Percentiles rank a stretch among this genome's conserved stretches.
Conservation (phyloP, 2,888 invertebrate genomes). For the Venusia cambrica region DNA sequence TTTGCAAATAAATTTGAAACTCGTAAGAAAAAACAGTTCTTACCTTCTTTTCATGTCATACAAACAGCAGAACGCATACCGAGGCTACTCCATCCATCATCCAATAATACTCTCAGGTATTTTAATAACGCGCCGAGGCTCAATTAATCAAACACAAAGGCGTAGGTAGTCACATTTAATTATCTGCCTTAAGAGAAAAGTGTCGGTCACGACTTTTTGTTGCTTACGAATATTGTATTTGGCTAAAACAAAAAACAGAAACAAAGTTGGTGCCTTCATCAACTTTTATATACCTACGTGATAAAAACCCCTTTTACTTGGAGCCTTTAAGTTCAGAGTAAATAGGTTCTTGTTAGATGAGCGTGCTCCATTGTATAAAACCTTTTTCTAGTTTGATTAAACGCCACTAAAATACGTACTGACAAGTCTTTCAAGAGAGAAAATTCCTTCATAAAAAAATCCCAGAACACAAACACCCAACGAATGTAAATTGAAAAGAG, state of each 20-base stretch:
- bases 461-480: slow-evolving; percentile 11
- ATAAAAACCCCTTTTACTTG: too few species aligned
- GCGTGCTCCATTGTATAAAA: too few species aligned
- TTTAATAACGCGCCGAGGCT: slow-evolving; percentile 36
- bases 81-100: slow-evolving; percentile 18
- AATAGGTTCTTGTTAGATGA: too few species aligned
- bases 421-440: too few species aligned
- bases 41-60: too few species aligned
- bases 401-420: too few species aligned
- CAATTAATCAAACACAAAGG: slow-evolving; percentile 40
- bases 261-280: too few species aligned
- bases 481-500: slow-evolving; percentile 37
- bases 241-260: neutral
- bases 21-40: too few species aligned
- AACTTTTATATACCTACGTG: too few species aligned
- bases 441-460: slow-evolving; percentile 18
- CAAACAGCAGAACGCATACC: slow-evolving; percentile 1
- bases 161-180: slow-evolving; percentile 20
- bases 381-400: too few species aligned
- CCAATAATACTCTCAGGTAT: slow-evolving; percentile 33
- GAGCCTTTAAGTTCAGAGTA: too few species aligned
- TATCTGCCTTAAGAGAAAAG: slow-evolving; percentile 23
- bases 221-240: slow-evolving; percentile 9
- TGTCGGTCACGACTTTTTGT: slow-evolving; percentile 20
- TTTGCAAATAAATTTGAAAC: too few species aligned